A percentile compares a stretch with the other conserved stretches of the same genome.
Conservation (phyloP, 92 coral and sea anemone genomes). For the Phenganax subtilis region DNA sequence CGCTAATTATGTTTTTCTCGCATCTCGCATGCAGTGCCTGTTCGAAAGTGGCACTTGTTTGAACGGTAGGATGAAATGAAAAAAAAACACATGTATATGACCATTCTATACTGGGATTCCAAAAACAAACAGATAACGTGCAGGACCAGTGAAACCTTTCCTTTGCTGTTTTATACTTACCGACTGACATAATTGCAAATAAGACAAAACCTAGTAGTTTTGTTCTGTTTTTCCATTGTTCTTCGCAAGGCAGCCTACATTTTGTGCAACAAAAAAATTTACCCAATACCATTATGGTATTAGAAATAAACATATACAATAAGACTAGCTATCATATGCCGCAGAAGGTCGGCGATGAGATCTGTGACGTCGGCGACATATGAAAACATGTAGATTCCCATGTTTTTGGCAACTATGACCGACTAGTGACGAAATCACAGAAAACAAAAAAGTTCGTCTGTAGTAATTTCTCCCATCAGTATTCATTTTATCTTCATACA, state of each 20-base stretch:
- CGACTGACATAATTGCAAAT: constrained; percentile 98
- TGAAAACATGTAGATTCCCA: too few relatives aligned
- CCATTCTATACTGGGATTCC: too few relatives aligned
- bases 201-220: constrained; percentile 92
- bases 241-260: constrained; percentile 89
- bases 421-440: neutral
- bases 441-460: neutral
- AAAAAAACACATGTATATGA: too few relatives aligned
- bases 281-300: neutral
- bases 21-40: too few relatives aligned
- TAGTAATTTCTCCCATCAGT: too few relatives aligned
- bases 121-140: too few relatives aligned
- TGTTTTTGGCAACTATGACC: neutral
- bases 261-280: neutral
- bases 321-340: neutral
- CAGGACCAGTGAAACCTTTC: neutral
- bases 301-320: neutral
- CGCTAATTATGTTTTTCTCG: too few relatives aligned
- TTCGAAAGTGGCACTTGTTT: too few relatives aligned
- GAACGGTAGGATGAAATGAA: too few relatives aligned
- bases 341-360: too few relatives aligned
- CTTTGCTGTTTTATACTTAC: constrained; percentile 39
- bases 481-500: too few relatives aligned
- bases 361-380: too few relatives aligned
- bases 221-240: constrained; percentile 95